Conservation (phyloP, 2,888 invertebrate species). For the Dasypolia templi region DNA sequence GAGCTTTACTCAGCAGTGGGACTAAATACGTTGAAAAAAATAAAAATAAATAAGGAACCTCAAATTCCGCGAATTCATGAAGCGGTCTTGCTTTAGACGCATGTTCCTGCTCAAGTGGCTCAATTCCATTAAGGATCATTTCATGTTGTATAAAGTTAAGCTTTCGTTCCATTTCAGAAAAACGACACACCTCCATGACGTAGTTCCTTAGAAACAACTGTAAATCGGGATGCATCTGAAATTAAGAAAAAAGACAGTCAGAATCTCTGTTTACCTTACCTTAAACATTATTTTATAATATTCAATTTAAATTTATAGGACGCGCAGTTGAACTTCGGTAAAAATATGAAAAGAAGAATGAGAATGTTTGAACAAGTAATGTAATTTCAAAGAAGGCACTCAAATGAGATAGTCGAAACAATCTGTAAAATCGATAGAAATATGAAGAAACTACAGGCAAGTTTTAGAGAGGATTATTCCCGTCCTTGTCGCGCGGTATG, state of each 20-base stretch:
- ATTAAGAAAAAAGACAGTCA: slow-evolving; percentile 16
- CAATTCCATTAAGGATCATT: slow-evolving; percentile 93
- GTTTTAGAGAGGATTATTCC: no score
- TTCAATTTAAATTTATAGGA: neutral
- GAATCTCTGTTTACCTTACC: neutral
- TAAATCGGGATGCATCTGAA: slow-evolving; percentile 88
- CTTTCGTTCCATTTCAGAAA: slow-evolving; percentile 96
- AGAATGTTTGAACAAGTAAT: no score
- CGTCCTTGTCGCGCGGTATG: no score
- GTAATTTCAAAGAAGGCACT: no score
- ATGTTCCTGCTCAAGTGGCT: slow-evolving; percentile 88
- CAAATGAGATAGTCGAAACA: no score
- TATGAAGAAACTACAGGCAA: no score
- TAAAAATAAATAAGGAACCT: slow-evolving; percentile 86
- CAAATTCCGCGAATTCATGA: slow-evolving; percentile 94
- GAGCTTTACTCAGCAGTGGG: no score
- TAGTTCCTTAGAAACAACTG: slow-evolving; percentile 95
- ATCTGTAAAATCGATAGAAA: no score
- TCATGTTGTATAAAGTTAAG: slow-evolving; percentile 94
- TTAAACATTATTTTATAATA: neutral
- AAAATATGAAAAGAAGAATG: no score
- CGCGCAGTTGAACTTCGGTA: neutral
- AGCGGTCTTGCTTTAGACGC: slow-evolving; percentile 92
- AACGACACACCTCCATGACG: slow-evolving; percentile 95
- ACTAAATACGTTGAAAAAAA: neutral